These are phyloP conservation scores for Naja naja DNA, from an alignment of 2,113 vertebrate species.

Conservation along the genomic window DNA sequence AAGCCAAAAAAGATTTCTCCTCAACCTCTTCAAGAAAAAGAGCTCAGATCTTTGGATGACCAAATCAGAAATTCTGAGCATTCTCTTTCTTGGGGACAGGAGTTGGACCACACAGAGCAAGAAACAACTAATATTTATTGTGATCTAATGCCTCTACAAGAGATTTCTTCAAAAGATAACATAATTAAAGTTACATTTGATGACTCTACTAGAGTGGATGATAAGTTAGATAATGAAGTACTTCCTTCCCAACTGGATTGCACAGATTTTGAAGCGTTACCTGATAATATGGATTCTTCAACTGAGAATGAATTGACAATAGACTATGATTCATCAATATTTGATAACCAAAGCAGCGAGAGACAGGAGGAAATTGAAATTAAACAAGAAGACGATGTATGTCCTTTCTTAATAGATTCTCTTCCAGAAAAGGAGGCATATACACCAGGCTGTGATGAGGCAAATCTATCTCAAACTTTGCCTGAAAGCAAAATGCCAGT, in stretches of 20 bases:
- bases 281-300: slow-evolving; percentile 55
- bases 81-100: slow-evolving; percentile 35
- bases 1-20: slow-evolving; percentile 33
- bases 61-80: slow-evolving; percentile 21
- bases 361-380: slow-evolving; percentile 57
- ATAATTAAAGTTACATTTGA: slow-evolving; percentile 49
- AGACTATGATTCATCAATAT: slow-evolving; percentile 8
- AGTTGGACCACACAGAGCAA: slow-evolving; percentile 29
- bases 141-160: slow-evolving; percentile 16
- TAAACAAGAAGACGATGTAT: slow-evolving; percentile 56
- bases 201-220: slow-evolving; percentile 51
- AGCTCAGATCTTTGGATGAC: slow-evolving; percentile 36
- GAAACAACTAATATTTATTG: slow-evolving; percentile 55
- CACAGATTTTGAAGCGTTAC: slow-evolving; percentile 51
- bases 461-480: rapidly evolving
- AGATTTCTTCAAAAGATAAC: not conserved
- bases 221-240: slow-evolving; percentile 46
- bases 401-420: slow-evolving; percentile 47
- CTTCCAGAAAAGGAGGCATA: slow-evolving; percentile 47
- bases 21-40: slow-evolving; percentile 7
- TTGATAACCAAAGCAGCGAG: slow-evolving; percentile 43
- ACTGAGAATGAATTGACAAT: slow-evolving; percentile 38
- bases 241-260: slow-evolving; percentile 45
- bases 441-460: slow-evolving; percentile 40
- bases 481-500: slow-evolving; percentile 12